Conservation (phyloP, 2,797 vertebrate genomes). For the Pipistrellus pipistrellus region DNA sequence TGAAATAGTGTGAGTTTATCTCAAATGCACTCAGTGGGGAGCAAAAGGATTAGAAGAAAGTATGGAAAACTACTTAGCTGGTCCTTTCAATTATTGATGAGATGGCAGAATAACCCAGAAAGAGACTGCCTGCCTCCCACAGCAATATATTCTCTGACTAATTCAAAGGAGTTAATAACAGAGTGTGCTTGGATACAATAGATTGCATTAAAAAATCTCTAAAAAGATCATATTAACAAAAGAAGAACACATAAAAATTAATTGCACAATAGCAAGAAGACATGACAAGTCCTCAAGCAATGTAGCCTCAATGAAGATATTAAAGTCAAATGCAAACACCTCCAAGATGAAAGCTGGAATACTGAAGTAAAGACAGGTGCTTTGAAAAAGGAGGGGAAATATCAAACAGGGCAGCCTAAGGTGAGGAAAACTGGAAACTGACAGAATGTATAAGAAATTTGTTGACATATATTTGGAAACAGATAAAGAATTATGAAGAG, state of each 20-base stretch:
- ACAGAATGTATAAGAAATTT: constrained; percentile 71
- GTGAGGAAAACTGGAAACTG: constrained; percentile 47
- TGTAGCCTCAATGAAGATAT: neutral
- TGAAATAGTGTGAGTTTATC: neutral
- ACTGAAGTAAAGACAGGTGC: constrained; percentile 3
- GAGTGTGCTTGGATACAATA: constrained; percentile 52
- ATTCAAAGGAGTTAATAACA: constrained; percentile 58
- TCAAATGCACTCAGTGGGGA: neutral
- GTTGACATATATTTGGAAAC: constrained; percentile 82
- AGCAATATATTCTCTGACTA: constrained; percentile 74
- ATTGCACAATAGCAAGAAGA: neutral
- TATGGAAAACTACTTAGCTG: constrained; percentile 69
- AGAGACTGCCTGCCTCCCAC: constrained; percentile 62
- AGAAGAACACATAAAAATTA: constrained; percentile 40
- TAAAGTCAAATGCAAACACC: neutral
- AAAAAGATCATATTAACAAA: constrained; percentile 64
- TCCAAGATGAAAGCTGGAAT: constrained; percentile 1
- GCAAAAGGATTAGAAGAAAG: constrained; percentile 48
- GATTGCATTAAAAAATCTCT: constrained; percentile 62
- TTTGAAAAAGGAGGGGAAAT: constrained; percentile 59
- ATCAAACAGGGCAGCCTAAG: constrained; percentile 41
- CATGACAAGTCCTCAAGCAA: neutral
- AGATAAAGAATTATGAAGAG: constrained; percentile 78
- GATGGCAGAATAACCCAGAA: constrained; percentile 73
- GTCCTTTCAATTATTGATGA: constrained; percentile 73